These are phyloP conservation scores for Orientallactaga bullata DNA, from an alignment of 2,113 vertebrate species.

Conservation along the genomic window DNA sequence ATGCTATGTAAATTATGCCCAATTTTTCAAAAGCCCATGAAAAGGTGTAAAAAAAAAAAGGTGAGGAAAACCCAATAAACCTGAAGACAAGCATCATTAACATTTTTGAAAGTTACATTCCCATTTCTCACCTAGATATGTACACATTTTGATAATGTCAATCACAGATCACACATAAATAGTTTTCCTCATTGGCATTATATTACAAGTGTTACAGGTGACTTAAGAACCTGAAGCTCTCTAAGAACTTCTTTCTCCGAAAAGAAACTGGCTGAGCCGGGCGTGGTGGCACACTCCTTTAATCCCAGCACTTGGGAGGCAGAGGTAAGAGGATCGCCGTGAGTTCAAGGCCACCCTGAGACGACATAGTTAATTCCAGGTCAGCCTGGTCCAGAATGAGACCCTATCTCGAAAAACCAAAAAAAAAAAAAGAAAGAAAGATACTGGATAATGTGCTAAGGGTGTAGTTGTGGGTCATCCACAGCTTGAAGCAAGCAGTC, in stretches of 20 bases:
- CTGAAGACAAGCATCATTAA: not conserved
- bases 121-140: not conserved
- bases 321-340: no score
- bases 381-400: no score
- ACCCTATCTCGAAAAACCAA: no score
- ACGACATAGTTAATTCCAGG: no score
- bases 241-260: not conserved
- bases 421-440: no score
- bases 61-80: not conserved
- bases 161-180: not conserved
- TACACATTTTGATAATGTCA: not conserved
- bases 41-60: not conserved
- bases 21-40: not conserved
- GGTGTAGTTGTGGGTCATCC: not conserved
- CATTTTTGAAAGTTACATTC: slow-evolving; percentile 3
- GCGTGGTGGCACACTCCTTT: no score
- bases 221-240: not conserved
- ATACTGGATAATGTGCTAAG: no score
- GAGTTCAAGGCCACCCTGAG: no score
- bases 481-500: not conserved
- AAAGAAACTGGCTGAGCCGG: slow-evolving; percentile 12
- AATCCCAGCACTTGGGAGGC: no score
- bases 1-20: not conserved
- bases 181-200: not conserved
- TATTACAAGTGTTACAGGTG: not conserved